Base-by-base conservation (phyloP, 2,797 vertebrate species). In the Eulemur rubriventer region DNA sequence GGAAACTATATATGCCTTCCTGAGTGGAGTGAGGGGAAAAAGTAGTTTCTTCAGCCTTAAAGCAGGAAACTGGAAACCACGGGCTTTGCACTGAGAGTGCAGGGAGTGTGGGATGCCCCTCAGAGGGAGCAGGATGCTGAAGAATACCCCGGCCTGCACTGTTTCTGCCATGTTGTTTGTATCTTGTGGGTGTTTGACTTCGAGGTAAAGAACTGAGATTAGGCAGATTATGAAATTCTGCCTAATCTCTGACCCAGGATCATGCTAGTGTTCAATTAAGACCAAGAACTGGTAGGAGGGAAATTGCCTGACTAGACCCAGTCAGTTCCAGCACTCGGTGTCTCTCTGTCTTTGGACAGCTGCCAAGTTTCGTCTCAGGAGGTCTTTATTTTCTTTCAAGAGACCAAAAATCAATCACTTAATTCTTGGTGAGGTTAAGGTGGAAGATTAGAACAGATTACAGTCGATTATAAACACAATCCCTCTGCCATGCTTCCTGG, bases 361-460 rank as follows among this genome's bases (percentile, higher is more conserved):
- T 95, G 97, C 97, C 98, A 98, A 98, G 73, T 67, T 86, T 93
- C 96, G 69, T 91, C 98, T 97, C 83, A 95, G 96, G 79, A 96
- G 95, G 94, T 78, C 98, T 97, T 97, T 98, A 95, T 98, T 98
- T 98, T 97, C 89, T 96, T 98, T 97, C 96, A 97, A 95, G 97
- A 98, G 97, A 98, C 98, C 72, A 95, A 98, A 97, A 97, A 98
- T 98, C 98, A 98, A 98, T 98, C 96, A 97, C 97, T 98, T 98
- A 98, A 92, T 98, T 97, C 0, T 2, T 98, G 86, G 96, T 88
- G 48, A 97, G 11, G 13, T 95, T 50, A 10, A 97, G 93, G 96
- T 96, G 75, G 95, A 97, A 98, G 98, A 98, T 98, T 98, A 98
- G 91, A 96, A 97, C 41, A 96, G 96, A 98, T 98, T 96, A 98